Evolutionary conservation across 2,113 vertebrate genomes (phyloP).

Genomic region (Ia io): DNA sequence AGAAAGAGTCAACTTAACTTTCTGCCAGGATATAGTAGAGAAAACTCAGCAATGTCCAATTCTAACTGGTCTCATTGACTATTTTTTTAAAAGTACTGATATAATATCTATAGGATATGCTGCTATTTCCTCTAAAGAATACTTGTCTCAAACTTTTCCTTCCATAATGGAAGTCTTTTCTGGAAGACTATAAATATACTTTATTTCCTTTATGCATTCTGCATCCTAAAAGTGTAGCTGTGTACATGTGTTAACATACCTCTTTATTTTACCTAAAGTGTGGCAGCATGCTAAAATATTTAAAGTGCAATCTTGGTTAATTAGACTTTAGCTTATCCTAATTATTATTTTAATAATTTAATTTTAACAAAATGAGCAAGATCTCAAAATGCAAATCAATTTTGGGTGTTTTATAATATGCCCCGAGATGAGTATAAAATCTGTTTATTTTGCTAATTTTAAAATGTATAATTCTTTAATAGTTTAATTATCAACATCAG

Average conservation of each 20-base stretch:
- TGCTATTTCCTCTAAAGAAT: neutral
- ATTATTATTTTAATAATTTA: neutral
- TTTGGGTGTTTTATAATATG: neutral
- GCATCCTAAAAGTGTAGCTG: neutral
- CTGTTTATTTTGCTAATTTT: neutral
- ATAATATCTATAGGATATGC: neutral
- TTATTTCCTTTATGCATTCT: neutral
- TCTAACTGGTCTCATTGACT: neutral
- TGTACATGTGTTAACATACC: neutral
- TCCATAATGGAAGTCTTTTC: neutral
- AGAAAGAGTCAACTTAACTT: neutral
- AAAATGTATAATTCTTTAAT: neutral
- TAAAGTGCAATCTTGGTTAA: neutral
- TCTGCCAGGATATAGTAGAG: neutral
- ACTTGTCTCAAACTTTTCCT: neutral
- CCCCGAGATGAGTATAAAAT: neutral
- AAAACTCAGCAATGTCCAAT: neutral
- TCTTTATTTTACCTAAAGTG: neutral
- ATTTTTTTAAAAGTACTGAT: neutral
- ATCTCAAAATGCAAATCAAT: neutral
- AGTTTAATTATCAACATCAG: neutral
- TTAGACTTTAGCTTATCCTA: neutral
- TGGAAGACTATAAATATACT: neutral
- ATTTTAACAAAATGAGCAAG: neutral
- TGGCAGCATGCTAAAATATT: neutral